phyloP scores from a whole-genome alignment of 2,797 vertebrate species.

The Hyperoplus immaculatus region DNA sequence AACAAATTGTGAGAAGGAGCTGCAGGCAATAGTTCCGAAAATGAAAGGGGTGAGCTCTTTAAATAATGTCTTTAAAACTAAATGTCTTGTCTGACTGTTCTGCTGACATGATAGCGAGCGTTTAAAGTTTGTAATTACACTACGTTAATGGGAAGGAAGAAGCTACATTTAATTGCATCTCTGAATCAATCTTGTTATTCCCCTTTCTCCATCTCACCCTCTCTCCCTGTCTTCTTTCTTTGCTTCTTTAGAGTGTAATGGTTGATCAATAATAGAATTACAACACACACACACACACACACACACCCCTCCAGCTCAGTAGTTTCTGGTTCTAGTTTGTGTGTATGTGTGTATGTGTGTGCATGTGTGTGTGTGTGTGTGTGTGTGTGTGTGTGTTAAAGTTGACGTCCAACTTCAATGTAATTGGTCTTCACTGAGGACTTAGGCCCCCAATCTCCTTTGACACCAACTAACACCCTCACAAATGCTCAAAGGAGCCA shows the following conservation, averaged over 20 bases:
- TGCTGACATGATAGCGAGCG: background rate
- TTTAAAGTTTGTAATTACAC: constrained; percentile 23
- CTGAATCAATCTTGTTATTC: background rate
- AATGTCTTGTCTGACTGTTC: constrained; percentile 8
- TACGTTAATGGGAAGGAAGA: background rate
- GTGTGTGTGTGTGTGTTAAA: constrained; percentile 19
- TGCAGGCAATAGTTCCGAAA: background rate
- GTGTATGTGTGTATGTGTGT: constrained; percentile 19
- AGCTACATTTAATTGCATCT: constrained; percentile 19
- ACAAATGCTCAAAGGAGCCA: constrained; percentile 27
- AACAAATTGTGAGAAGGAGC: constrained; percentile 11
- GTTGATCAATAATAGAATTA: constrained; percentile 71
- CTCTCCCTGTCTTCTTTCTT: constrained; percentile 25
- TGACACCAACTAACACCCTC: constrained; percentile 30
- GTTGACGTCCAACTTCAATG: constrained; percentile 57
- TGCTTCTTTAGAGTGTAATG: constrained; percentile 48
- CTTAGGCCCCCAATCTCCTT: constrained; percentile 58
- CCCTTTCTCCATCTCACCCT: background rate
- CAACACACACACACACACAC: constrained; percentile 21
- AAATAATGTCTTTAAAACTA: background rate
- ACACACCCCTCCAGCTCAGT: constrained; percentile 28
- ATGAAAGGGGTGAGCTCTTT: background rate
- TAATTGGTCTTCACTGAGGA: constrained; percentile 73
- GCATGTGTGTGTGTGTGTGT: constrained; percentile 31
- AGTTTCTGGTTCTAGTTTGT: constrained; percentile 37